Percentiles rank a stretch among this genome's conserved stretches.
Evolutionary conservation across 2,888 invertebrate genomes (phyloP).

Genomic region (Platycheirus albimanus): DNA sequence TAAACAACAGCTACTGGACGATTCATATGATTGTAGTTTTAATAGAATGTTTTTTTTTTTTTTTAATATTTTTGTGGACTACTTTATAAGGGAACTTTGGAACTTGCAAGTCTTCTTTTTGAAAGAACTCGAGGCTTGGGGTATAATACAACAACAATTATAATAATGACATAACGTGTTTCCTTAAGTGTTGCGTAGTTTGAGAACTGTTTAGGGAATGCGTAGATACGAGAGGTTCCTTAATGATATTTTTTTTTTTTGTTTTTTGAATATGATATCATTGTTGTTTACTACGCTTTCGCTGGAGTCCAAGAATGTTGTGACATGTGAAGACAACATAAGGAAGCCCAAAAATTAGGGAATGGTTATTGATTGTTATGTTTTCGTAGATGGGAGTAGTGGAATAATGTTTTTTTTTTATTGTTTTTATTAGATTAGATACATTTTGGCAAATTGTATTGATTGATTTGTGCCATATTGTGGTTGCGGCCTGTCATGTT

Average conservation of each 20-base stretch:
- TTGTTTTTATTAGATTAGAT: too few species aligned
- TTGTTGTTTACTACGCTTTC: constrained; percentile 16
- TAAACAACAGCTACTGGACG: constrained; percentile 22
- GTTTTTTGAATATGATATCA: constrained; percentile 11
- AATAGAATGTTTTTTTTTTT: background rate
- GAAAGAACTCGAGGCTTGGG: background rate
- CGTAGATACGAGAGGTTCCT: constrained; percentile 51
- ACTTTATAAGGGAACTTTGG: constrained; percentile 25
- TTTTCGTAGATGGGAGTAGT: background rate
- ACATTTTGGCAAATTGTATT: too few species aligned
- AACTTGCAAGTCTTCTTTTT: constrained; percentile 40
- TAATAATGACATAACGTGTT: constrained; percentile 54
- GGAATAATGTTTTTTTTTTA: too few species aligned
- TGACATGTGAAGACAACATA: constrained; percentile 7
- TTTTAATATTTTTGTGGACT: background rate
- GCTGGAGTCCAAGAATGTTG: background rate
- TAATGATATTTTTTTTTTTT: background rate
- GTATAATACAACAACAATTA: background rate
- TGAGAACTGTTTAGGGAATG: constrained; percentile 27
- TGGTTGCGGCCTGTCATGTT: too few species aligned
- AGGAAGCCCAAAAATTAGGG: background rate
- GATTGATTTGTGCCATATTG: too few species aligned
- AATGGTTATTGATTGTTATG: background rate
- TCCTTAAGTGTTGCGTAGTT: constrained; percentile 49
- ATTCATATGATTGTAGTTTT: background rate